Evolutionary conservation across 2,113 vertebrate genomes (phyloP), one percentile per base, ranked within the genome.

Genomic region (Trichechus manatus): DNA sequence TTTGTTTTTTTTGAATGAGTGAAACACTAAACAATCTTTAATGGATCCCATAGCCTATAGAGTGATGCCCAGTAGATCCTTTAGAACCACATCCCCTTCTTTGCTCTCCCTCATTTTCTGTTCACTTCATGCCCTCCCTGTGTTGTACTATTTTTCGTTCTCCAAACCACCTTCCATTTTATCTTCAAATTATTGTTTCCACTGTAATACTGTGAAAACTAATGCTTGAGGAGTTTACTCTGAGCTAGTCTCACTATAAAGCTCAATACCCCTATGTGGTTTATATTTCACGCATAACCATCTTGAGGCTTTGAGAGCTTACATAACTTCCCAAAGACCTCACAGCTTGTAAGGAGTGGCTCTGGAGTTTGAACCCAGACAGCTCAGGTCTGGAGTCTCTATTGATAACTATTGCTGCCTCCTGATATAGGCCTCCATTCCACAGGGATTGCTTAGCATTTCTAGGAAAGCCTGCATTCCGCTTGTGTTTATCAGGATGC

Each of bases 131-230:
- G 44, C 33, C n/a, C n/a, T 47, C 44, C 6, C 23, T 31, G 23
- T 87, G 22, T 80, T 59, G 15, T 75, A n/a, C 19, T 80, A 63
- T 36, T 91, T 83, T 79, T 20, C 92, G 1, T 83, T 93, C 61
- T 93, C 44, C 84, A 50, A 64, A 84, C 36, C 63, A 23, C 36
- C 78, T 91, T 74, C 27, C 31, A 72, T 87, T 91, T 93, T 61
- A 66, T 93, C 14, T 61, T 79, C 29, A 86, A 81, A 77, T 68
- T 27, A 92, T 74, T 85, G 9, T 84, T 84, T 44, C 70, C 29
- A 91, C 11, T 95, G 75, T 86, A 53, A 78, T 87, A 83, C 59
- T 47, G 70, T 2, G 8, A 33, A 94, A 66, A 27, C 14, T 29
- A 87, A 29, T 64, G 68, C 74, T 68, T 86, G 56, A 83, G 9